Base-by-base conservation (phyloP, 2,113 vertebrate species). In the Pteronura brasiliensis region DNA sequence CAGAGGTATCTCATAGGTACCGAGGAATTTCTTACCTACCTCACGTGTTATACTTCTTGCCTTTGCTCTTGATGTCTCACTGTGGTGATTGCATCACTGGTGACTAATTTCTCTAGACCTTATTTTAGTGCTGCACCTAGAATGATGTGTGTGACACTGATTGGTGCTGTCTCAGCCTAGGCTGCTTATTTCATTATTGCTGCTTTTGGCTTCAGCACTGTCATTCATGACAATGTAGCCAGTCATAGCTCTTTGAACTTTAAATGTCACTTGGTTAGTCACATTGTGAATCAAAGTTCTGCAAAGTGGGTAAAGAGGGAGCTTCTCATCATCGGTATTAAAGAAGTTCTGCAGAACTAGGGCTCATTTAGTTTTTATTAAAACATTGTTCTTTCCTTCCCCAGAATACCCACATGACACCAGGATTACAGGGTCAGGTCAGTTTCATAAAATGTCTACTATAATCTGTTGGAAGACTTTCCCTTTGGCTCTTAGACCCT, bases 321-420 rank as follows among this genome's bases (percentile, higher is more conserved):
- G 79, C 34, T 42, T 10, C 31, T 52, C 0, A 4, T 91, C 11
- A 4, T n/a, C 6, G 13, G 0, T 39, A 31, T 39, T 63, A 20
- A 49, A 47, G 29, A 44, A 49, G 23, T 21, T 47, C 61, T 65
- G 44, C 2, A 27, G 61, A 57, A 8, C 31, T 29, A 77, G 61
- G 72, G 39, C 44, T 52, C 34, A 42, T 42, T 77, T 55, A 25
- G 21, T 31, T 85, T 59, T 72, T 69, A 49, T 2, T 2, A 6
- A 52, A 72, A 57, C 31, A 27, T 14, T 67, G n/a, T 61, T 20
- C 27, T 90, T 82, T 76, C 36, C 72, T 77, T 34, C 57, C 21
- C 20, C 14, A 36, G 63, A 23, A 83, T 36, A 4, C 7, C n/a
- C 34, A 6, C 4, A 0, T 39, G 36, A 36, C 61, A 34, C 29